Evolutionary conservation across 2,888 invertebrate genomes (phyloP).

Genomic region (Cynaeus angustus): DNA sequence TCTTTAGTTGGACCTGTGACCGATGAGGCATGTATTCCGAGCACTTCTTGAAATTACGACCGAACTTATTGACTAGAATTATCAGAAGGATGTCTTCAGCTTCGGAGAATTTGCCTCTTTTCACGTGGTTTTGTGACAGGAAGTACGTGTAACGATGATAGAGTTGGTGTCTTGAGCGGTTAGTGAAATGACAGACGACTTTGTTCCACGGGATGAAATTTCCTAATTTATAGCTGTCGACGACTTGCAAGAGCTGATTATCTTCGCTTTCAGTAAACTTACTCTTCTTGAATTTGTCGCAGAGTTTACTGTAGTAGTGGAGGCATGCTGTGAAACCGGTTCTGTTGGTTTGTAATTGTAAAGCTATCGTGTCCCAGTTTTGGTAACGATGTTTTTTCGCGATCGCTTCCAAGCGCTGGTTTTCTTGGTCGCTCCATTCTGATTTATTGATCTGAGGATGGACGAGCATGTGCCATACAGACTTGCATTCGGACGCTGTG

Average conservation of each 20-base stretch:
- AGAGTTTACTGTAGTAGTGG: conserved; percentile 76
- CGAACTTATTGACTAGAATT: conserved; percentile 77
- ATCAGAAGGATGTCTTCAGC: conserved; percentile 80
- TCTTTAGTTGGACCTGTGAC: conserved; percentile 76
- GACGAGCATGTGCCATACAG: conserved; percentile 82
- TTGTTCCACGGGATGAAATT: conserved; percentile 84
- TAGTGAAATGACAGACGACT: conserved; percentile 77
- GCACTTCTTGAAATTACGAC: conserved; percentile 75
- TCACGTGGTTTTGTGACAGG: conserved; percentile 69
- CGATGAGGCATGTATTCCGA: conserved; percentile 77
- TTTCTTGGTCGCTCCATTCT: conserved; percentile 74
- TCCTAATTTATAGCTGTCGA: conserved; percentile 79
- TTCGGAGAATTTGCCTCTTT: conserved; percentile 78
- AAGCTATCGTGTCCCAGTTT: conserved; percentile 81
- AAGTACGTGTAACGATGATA: conserved; percentile 75
- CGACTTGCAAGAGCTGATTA: conserved; percentile 75
- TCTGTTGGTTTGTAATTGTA: conserved; percentile 74
- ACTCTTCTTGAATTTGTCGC: conserved; percentile 60
- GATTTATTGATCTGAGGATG: conserved; percentile 80
- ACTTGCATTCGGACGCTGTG: conserved; percentile 77
- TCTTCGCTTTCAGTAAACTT: conserved; percentile 84
- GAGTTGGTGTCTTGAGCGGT: conserved; percentile 79
- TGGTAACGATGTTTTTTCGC: conserved; percentile 72
- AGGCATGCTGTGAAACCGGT: conserved; percentile 83
- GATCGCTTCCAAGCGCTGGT: conserved; percentile 68